A percentile compares a stretch with the other conserved stretches of the same genome.
phyloP scores from a whole-genome alignment of 2,113 vertebrate genomes.

The Limnothrissa miodon region DNA sequence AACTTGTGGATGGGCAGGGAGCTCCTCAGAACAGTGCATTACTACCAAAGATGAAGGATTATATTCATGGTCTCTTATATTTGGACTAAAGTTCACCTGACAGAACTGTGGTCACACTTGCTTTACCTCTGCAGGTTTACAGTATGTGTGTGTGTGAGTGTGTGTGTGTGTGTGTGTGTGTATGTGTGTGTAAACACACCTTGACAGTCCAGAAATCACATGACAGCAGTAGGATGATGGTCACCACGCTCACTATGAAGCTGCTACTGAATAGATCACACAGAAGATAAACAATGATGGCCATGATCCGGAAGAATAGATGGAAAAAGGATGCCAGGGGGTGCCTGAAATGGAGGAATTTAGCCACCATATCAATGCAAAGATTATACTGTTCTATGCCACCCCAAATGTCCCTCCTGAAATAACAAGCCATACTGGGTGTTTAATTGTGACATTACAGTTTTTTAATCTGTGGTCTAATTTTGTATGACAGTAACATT shows the following conservation, averaged over 20 bases:
- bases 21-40: too few species aligned
- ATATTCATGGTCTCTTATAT: too few species aligned
- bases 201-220: slow-evolving; percentile 96
- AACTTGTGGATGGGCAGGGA: too few species aligned
- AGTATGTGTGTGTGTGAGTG: neutral
- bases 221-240: slow-evolving; percentile 86
- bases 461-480: too few species aligned
- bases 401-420: too few species aligned
- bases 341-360: slow-evolving; percentile 68
- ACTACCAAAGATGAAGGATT: too few species aligned
- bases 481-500: too few species aligned
- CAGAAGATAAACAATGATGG: slow-evolving; percentile 70
- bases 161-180: neutral
- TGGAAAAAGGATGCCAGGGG: slow-evolving; percentile 88
- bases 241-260: slow-evolving; percentile 84
- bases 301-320: slow-evolving; percentile 86
- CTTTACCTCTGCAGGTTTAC: neutral
- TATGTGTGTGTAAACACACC: slow-evolving; percentile 64
- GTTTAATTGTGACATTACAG: too few species aligned
- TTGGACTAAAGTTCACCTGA: too few species aligned
- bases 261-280: slow-evolving; percentile 55
- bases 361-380: neutral
- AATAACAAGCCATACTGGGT: too few species aligned
- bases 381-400: neutral
- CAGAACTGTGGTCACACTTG: neutral